Evolutionary conservation across 2,888 invertebrate genomes (phyloP).

Genomic region (Apodemia zela): DNA sequence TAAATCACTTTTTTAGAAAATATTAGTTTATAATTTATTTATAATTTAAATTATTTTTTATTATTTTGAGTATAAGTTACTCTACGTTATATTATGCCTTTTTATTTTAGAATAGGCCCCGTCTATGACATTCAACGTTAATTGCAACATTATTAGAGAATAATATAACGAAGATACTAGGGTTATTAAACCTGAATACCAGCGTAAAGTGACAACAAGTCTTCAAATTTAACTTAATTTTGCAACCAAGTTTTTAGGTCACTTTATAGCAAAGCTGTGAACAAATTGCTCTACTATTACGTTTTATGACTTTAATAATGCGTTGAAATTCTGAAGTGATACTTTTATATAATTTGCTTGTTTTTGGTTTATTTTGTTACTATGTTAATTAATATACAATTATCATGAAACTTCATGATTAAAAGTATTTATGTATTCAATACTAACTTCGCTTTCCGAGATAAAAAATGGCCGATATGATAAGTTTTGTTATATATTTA

Average conservation of each 20-base stretch:
- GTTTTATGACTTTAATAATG: slow-evolving; percentile 67
- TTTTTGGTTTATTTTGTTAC: neutral
- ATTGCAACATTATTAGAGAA: neutral
- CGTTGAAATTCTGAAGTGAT: slow-evolving; percentile 47
- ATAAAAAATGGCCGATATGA: too few relatives aligned
- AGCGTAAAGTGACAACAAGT: slow-evolving; percentile 46
- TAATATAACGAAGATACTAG: slow-evolving; percentile 8
- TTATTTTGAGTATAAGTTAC: too few relatives aligned
- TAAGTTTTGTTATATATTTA: too few relatives aligned
- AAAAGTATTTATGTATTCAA: too few relatives aligned
- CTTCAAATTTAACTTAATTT: slow-evolving; percentile 54
- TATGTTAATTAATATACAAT: too few relatives aligned
- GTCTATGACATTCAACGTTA: neutral
- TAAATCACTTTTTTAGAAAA: too few relatives aligned
- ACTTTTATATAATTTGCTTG: slow-evolving; percentile 17
- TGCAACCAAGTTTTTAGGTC: slow-evolving; percentile 45
- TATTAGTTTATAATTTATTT: too few relatives aligned
- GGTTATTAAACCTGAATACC: slow-evolving; percentile 20
- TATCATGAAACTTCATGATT: too few relatives aligned
- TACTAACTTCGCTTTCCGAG: too few relatives aligned
- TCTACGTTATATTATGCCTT: too few relatives aligned
- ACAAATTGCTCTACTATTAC: slow-evolving; percentile 60
- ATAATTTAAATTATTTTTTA: too few relatives aligned
- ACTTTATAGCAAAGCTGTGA: slow-evolving; percentile 49
- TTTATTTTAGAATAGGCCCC: neutral